phyloP scores from a whole-genome alignment of 35 echinoderm and acorn worm genomes.

The Lytechinus pictus region DNA sequence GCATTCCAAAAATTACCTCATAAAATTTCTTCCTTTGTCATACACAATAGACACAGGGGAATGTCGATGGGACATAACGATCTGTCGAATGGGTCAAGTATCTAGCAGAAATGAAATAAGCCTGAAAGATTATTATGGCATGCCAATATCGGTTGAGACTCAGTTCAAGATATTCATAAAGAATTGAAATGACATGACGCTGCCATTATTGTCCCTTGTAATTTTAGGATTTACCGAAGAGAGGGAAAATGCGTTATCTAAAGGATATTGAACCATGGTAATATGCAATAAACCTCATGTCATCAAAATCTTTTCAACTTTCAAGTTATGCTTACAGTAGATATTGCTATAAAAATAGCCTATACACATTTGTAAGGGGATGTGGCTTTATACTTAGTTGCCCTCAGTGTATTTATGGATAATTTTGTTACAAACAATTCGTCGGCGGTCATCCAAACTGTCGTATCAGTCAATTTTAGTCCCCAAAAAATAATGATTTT shows the following conservation, averaged over 20 bases:
- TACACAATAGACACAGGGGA: neutral
- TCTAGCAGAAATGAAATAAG: neutral
- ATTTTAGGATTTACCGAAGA: neutral
- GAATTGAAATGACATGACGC: neutral
- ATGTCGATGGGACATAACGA: neutral
- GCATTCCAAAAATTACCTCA: neutral
- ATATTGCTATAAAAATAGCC: too few relatives aligned
- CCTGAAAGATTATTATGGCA: neutral
- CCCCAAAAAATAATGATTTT: too few relatives aligned
- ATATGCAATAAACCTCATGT: neutral
- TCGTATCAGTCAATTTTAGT: too few relatives aligned
- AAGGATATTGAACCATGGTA: neutral
- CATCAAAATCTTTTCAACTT: neutral
- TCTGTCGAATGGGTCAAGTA: neutral
- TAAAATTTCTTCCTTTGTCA: neutral
- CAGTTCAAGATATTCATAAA: neutral
- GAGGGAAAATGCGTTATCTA: neutral
- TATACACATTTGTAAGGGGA: too few relatives aligned
- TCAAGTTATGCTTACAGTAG: too few relatives aligned
- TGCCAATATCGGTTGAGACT: neutral
- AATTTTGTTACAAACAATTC: too few relatives aligned
- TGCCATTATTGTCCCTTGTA: neutral
- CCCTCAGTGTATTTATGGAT: too few relatives aligned
- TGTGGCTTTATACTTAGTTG: too few relatives aligned
- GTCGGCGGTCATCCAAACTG: too few relatives aligned